Conservation (phyloP, 1,140 invertebrate genomes). For the Scaptomyza graminum region DNA sequence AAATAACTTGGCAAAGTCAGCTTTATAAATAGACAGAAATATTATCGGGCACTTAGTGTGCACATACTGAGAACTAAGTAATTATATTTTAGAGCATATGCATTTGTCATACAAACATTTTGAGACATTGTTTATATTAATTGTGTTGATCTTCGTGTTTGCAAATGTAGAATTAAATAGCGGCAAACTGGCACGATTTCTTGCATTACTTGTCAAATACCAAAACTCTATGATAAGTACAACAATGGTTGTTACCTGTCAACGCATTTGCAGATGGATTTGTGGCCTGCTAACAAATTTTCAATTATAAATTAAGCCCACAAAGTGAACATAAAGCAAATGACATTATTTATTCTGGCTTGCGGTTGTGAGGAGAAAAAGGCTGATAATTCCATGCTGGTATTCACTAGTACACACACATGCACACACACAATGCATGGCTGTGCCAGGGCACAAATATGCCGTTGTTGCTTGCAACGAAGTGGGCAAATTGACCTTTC, state of each 20-base stretch:
- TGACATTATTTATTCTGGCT: slow-evolving; percentile 62
- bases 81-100: neutral
- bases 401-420: too few relatives aligned
- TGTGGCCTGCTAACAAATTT: slow-evolving; percentile 62
- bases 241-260: slow-evolving; percentile 58
- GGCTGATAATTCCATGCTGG: too few relatives aligned
- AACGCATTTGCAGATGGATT: slow-evolving; percentile 24
- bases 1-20: too few relatives aligned
- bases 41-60: too few relatives aligned
- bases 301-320: slow-evolving; percentile 67
- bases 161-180: slow-evolving; percentile 36
- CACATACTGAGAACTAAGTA: too few relatives aligned
- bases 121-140: slow-evolving; percentile 58
- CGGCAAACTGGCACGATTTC: slow-evolving; percentile 36
- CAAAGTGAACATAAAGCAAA: slow-evolving; percentile 60
- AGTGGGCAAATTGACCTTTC: slow-evolving; percentile 64
- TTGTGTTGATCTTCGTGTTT: slow-evolving; percentile 58
- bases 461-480: slow-evolving; percentile 25
- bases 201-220: slow-evolving; percentile 44
- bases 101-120: neutral
- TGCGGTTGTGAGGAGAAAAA: too few relatives aligned
- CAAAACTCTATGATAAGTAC: slow-evolving; percentile 1
- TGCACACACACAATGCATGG: neutral
- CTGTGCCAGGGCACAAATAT: slow-evolving; percentile 50
- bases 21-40: too few relatives aligned